Evolutionary conservation across 2,888 invertebrate genomes (phyloP), one percentile per base, ranked within the genome.

Genomic region (Electrophaes corylata): DNA sequence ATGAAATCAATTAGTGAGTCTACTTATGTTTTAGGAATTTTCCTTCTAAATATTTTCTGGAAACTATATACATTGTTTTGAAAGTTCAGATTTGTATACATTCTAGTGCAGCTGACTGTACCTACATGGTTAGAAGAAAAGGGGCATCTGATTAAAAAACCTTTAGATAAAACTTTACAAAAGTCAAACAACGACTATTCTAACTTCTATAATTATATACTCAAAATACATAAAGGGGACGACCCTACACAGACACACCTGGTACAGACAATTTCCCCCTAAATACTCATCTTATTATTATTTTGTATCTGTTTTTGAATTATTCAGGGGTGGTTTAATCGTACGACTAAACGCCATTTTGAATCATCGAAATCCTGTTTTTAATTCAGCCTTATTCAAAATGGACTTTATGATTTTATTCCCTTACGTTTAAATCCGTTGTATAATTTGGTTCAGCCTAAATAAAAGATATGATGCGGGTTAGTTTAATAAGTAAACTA

Each of bases 231-330:
- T 88, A 88, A 78, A 90, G 90, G 90, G 84, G 60, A 33, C 60
- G 49, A 72, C 83, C 81, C 84, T 82, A 79, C 11, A 76, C 76
- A 76, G 79, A 49, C 79, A 79, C 88, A 90, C 91, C 91, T 89
- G 91, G 89, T 74, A 74, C 70, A 62, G 72, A 73, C 79, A 77
- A 75, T 80, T 87, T 86, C 86, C 82, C 80, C 86, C 78, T 73
- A 72, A 70, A 71, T 76, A 72, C 81, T 79, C 83, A 77, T 80
- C 82, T 81, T 89, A 90, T 91, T 90, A 91, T 91, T 90, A 90
- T 85, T 86, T 88, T 88, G 90, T 91, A 89, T 91, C 91, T 91
- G 89, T 90, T 90, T 88, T 81, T 90, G 89, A 90, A 89, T 88
- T 81, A 85, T 83, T 81, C 80, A 76, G 87, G 91, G 90, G 88